These are phyloP conservation scores for Phoenoteleia sp. DNA, from an alignment of 2,888 invertebrate genomes.

Conservation along the genomic window DNA sequence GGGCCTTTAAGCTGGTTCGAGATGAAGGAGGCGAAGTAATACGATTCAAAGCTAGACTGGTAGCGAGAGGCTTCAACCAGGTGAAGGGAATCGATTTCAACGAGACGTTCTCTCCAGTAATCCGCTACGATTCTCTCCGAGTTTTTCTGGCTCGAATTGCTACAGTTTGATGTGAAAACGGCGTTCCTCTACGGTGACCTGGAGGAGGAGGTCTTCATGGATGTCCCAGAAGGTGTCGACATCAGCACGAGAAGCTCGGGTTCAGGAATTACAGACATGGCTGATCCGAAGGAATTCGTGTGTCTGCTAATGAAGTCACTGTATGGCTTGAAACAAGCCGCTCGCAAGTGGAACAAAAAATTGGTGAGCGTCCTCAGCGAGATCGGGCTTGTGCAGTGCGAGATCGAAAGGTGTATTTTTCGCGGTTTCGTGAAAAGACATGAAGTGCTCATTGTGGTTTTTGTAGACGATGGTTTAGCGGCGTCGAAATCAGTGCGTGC, in stretches of 20 bases:
- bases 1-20: slow-evolving; percentile 21
- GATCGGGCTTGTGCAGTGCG: slow-evolving; percentile 65
- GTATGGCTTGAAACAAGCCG: slow-evolving; percentile 79
- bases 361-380: slow-evolving; percentile 69
- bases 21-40: neutral
- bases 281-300: too few relatives aligned
- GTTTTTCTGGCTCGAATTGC: neutral
- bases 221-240: slow-evolving; percentile 4
- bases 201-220: slow-evolving; percentile 1
- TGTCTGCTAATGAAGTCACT: slow-evolving; percentile 76
- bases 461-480: slow-evolving; percentile 62
- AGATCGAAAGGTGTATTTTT: slow-evolving; percentile 75
- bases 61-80: slow-evolving; percentile 8
- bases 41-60: slow-evolving; percentile 10
- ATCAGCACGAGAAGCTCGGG: too few relatives aligned
- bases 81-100: neutral
- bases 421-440: slow-evolving; percentile 12
- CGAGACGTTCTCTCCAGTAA: slow-evolving; percentile 12
- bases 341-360: slow-evolving; percentile 76
- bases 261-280: too few relatives aligned
- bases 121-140: slow-evolving; percentile 17
- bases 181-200: too few relatives aligned
- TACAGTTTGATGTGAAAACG: slow-evolving; percentile 6
- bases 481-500: slow-evolving; percentile 7
- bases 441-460: slow-evolving; percentile 54